These are phyloP conservation scores for Eurypyga helias DNA, from an alignment of 2,113 vertebrate genomes.

Conservation along the genomic window DNA sequence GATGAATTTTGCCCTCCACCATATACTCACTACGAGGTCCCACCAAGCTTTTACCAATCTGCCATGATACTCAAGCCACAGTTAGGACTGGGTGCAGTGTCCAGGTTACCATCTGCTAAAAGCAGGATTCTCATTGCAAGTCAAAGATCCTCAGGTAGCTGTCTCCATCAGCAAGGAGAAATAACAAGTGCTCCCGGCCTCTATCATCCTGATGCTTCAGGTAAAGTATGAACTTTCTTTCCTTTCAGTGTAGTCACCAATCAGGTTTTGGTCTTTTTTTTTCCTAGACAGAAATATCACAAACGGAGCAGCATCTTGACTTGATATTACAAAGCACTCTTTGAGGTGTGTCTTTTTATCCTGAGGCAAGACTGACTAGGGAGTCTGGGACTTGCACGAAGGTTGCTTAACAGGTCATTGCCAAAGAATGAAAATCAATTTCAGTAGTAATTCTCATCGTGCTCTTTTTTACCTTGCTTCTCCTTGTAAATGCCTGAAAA, in stretches of 20 bases:
- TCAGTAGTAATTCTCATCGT: neutral
- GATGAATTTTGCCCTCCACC: slow-evolving; percentile 79
- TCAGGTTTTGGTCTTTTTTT: neutral
- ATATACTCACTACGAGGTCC: slow-evolving; percentile 77
- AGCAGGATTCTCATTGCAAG: slow-evolving; percentile 84
- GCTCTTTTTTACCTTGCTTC: neutral
- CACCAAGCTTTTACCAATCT: slow-evolving; percentile 82
- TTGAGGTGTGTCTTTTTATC: neutral
- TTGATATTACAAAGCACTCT: neutral
- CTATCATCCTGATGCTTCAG: slow-evolving; percentile 80
- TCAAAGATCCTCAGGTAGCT: slow-evolving; percentile 81
- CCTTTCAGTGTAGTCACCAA: neutral
- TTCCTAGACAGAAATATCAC: neutral
- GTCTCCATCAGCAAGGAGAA: slow-evolving; percentile 84
- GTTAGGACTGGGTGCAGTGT: slow-evolving; percentile 88
- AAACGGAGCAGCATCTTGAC: neutral
- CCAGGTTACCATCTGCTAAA: slow-evolving; percentile 86
- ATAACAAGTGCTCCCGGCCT: slow-evolving; percentile 66
- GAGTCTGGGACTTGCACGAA: neutral
- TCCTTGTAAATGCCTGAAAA: neutral
- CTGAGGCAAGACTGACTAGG: neutral
- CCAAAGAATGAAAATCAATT: neutral
- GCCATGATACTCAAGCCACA: slow-evolving; percentile 91
- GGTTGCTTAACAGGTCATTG: neutral
- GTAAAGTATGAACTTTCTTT: slow-evolving; percentile 70